phyloP scores from a whole-genome alignment of 2,113 vertebrate species.

The Calyptommatus sinebrachiatus region DNA sequence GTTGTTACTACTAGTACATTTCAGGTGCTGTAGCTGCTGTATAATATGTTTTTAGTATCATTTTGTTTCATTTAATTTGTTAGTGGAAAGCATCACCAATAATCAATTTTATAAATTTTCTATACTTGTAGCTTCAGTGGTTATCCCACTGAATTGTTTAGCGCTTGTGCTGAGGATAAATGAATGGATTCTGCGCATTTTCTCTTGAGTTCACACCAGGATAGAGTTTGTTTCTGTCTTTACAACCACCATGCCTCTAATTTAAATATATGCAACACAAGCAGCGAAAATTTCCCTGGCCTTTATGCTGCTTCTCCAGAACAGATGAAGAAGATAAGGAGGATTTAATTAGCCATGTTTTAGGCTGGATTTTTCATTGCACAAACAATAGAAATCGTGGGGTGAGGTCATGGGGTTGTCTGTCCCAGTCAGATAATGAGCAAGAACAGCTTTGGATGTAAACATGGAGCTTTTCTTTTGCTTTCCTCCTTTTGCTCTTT shows the following conservation, averaged over 20 bases:
- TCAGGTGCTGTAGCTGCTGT: background rate
- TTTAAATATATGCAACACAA: background rate
- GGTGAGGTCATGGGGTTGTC: background rate
- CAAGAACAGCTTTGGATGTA: conserved; percentile 1
- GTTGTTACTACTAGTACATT: background rate
- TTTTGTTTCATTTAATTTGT: background rate
- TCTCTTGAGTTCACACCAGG: background rate
- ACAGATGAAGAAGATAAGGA: conserved; percentile 21
- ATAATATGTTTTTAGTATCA: too few relatives aligned
- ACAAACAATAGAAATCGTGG: conserved; percentile 4
- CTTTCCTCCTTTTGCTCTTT: background rate
- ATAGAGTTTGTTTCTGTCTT: conserved; percentile 3
- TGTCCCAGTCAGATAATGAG: conserved; percentile 26
- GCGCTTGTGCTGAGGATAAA: background rate
- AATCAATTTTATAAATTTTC: background rate
- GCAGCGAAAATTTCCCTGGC: conserved; percentile 3
- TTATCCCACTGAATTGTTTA: background rate
- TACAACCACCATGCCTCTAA: background rate
- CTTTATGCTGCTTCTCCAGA: conserved; percentile 1
- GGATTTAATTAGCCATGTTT: conserved; percentile 30
- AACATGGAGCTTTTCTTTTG: background rate
- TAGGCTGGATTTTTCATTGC: conserved; percentile 24
- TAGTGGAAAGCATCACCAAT: background rate
- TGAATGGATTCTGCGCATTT: background rate
- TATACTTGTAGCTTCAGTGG: background rate